Evolutionary conservation across 2,888 invertebrate species (phyloP).

Genomic region (Tuberolachnus salignus): DNA sequence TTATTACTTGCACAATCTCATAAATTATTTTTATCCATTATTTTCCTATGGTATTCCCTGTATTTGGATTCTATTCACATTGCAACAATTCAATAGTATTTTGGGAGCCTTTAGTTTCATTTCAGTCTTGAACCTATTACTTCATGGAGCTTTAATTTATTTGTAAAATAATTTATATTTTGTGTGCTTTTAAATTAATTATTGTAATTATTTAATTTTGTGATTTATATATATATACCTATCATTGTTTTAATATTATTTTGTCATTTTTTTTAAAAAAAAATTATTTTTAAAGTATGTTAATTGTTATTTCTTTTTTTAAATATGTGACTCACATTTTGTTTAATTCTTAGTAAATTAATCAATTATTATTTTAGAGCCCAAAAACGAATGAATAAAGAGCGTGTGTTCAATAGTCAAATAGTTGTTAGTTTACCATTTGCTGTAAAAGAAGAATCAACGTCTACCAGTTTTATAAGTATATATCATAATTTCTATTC

Average conservation of each 20-base stretch:
- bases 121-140: conserved; percentile 2
- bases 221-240: conserved; percentile 59
- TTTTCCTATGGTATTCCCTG: conserved; percentile 48
- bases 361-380: conserved; percentile 67
- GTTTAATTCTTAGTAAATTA: not conserved
- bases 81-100: conserved; percentile 45
- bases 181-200: conserved; percentile 25
- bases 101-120: conserved; percentile 27
- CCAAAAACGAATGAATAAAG: conserved; percentile 82
- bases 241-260: conserved; percentile 58
- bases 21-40: conserved; percentile 44
- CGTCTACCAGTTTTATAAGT: conserved; percentile 47
- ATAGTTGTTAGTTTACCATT: conserved; percentile 66
- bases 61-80: conserved; percentile 35
- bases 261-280: conserved; percentile 24
- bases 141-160: conserved; percentile 34
- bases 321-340: not conserved
- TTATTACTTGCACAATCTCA: conserved; percentile 35
- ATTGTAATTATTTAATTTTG: conserved; percentile 56
- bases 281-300: conserved; percentile 17
- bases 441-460: conserved; percentile 56
- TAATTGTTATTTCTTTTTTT: conserved; percentile 10
- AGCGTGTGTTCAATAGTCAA: conserved; percentile 80
- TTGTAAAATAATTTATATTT: conserved; percentile 21
- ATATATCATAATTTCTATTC: conserved; percentile 58